Percentiles rank a stretch among this genome's conserved stretches.
Evolutionary conservation across 2,797 vertebrate genomes (phyloP).

Genomic region (Pipistrellus pygmaeus): DNA sequence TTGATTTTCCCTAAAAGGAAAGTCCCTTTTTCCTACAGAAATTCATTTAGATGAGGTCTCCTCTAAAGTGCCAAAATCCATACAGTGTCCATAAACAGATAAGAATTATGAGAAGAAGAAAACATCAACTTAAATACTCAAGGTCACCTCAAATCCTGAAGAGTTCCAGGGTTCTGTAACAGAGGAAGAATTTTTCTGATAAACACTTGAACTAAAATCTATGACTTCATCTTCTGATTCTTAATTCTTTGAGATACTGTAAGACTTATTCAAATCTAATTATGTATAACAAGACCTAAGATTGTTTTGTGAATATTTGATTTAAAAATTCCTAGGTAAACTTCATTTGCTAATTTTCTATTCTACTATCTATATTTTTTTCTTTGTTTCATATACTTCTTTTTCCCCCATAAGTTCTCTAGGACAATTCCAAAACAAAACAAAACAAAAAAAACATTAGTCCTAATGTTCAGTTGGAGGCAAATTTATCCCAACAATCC

Average conservation of each 20-base stretch:
- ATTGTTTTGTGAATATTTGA: constrained; percentile 9
- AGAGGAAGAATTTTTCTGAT: background rate
- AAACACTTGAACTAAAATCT: background rate
- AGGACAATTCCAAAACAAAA: constrained; percentile 91
- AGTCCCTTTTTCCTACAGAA: background rate
- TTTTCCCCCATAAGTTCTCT: constrained; percentile 94
- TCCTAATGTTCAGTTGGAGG: constrained; percentile 94
- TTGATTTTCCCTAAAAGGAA: constrained; percentile 76
- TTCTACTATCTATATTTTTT: constrained; percentile 46
- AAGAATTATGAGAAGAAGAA: constrained; percentile 40
- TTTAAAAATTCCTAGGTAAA: constrained; percentile 19
- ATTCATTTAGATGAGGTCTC: background rate
- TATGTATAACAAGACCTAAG: background rate
- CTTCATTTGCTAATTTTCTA: constrained; percentile 31
- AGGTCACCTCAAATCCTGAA: background rate
- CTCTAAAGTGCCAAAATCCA: constrained; percentile 48
- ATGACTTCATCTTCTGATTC: background rate
- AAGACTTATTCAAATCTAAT: background rate
- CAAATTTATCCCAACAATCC: constrained; percentile 97
- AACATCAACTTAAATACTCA: background rate
- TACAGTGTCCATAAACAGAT: background rate
- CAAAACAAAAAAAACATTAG: constrained; percentile 84
- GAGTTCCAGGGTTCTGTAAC: background rate
- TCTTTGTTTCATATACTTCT: constrained; percentile 75
- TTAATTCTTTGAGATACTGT: background rate